phyloP scores from a whole-genome alignment of 2,888 invertebrate species.

The Cephus rjabovi region DNA sequence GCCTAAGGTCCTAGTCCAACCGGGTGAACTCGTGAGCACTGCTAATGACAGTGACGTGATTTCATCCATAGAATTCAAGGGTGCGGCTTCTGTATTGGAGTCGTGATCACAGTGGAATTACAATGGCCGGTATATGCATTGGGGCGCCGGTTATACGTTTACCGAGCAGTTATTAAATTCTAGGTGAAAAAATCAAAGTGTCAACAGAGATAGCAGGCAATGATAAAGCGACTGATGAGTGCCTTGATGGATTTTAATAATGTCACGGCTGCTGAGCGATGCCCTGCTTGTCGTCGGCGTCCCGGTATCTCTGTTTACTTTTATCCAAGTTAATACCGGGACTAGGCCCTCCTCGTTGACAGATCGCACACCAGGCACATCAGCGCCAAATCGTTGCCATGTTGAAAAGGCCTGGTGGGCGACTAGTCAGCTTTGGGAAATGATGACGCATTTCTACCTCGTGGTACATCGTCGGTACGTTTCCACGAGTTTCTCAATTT shows the following conservation, averaged over 20 bases:
- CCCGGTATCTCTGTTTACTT: constrained; percentile 22
- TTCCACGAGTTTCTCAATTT: background rate
- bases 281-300: constrained; percentile 21
- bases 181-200: constrained; percentile 13
- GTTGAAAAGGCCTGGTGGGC: background rate
- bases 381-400: constrained; percentile 4
- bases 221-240: constrained; percentile 30
- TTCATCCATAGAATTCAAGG: background rate
- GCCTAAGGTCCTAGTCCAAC: background rate
- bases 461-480: too few relatives aligned
- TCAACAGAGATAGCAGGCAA: constrained; percentile 32
- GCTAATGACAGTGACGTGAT: background rate
- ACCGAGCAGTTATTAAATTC: background rate
- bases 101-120: background rate
- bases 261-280: constrained; percentile 37
- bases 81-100: background rate
- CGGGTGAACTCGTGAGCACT: background rate
- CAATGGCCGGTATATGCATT: background rate
- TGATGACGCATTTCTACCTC: background rate
- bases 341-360: constrained; percentile 14
- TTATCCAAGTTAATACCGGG: constrained; percentile 9
- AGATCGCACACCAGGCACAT: constrained; percentile 25
- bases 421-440: background rate
- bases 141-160: background rate
- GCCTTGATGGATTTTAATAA: constrained; percentile 33